Evolutionary conservation across 2,797 vertebrate species (phyloP).

Genomic region (Tympanoctomys barrerae): DNA sequence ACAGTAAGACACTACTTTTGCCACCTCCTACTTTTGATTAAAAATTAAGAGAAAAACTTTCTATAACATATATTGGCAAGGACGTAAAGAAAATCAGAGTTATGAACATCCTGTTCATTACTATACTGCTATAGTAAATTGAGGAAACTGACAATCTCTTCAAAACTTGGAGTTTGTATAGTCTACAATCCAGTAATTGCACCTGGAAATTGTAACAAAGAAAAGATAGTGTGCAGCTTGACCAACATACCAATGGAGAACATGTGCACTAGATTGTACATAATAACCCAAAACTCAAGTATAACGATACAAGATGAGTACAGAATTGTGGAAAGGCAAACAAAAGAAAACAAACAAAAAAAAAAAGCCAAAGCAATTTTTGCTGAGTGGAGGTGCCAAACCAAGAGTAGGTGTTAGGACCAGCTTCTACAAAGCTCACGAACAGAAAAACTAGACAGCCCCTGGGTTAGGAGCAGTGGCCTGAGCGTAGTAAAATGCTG

Average conservation of each 20-base stretch:
- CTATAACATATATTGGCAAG: not conserved
- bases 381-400: not conserved
- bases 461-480: too few species aligned
- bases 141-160: not conserved
- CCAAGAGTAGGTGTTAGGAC: accelerated
- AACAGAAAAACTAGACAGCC: not conserved
- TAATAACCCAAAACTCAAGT: not conserved
- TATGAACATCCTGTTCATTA: accelerated
- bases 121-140: not conserved
- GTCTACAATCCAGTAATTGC: not conserved
- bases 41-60: not conserved
- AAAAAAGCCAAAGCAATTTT: too few species aligned
- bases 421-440: too few species aligned
- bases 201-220: not conserved
- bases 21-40: not conserved
- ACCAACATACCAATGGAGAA: too few species aligned
- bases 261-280: not conserved
- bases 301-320: not conserved
- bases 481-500: too few species aligned
- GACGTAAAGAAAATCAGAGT: not conserved
- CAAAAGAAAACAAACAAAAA: too few species aligned
- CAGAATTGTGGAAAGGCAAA: not conserved
- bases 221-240: not conserved
- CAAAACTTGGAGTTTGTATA: not conserved
- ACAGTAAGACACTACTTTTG: not conserved